A percentile compares a stretch with the other conserved stretches of the same genome.
These are phyloP conservation scores for Crematogaster levior DNA, from an alignment of 2,888 invertebrate genomes.

Conservation along the genomic window DNA sequence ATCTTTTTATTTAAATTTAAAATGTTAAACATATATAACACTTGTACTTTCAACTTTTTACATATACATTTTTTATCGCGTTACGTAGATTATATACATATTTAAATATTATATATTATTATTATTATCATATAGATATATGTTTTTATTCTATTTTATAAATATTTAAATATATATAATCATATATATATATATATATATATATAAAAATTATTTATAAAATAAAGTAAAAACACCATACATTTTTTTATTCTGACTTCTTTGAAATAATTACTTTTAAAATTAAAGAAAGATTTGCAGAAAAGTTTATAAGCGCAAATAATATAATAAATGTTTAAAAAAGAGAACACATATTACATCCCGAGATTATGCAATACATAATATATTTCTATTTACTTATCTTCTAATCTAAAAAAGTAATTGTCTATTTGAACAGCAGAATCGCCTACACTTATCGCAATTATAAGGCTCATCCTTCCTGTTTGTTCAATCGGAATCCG, in stretches of 20 bases:
- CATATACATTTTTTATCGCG: too few relatives aligned
- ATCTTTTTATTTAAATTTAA: slow-evolving; percentile 14
- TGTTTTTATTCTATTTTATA: too few relatives aligned
- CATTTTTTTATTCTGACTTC: not conserved
- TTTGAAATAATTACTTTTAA: not conserved
- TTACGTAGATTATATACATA: not conserved
- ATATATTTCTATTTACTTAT: not conserved
- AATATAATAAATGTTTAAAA: too few relatives aligned
- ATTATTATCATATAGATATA: too few relatives aligned
- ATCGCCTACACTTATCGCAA: not conserved
- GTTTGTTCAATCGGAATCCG: not conserved
- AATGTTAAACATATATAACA: not conserved
- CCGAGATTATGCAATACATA: not conserved
- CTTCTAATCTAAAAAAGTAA: too few relatives aligned
- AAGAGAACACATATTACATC: too few relatives aligned
- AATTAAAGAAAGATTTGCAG: not conserved
- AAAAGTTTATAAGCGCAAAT: not conserved
- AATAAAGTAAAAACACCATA: not conserved
- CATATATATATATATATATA: too few relatives aligned
- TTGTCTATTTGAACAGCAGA: not conserved
- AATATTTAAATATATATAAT: too few relatives aligned
- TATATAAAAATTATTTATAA: not conserved
- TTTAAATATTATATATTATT: too few relatives aligned
- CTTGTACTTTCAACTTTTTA: not conserved
- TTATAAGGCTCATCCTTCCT: not conserved